These are phyloP conservation scores for Himalopsyche japonica DNA, from an alignment of 2,888 invertebrate genomes.

Conservation along the genomic window DNA sequence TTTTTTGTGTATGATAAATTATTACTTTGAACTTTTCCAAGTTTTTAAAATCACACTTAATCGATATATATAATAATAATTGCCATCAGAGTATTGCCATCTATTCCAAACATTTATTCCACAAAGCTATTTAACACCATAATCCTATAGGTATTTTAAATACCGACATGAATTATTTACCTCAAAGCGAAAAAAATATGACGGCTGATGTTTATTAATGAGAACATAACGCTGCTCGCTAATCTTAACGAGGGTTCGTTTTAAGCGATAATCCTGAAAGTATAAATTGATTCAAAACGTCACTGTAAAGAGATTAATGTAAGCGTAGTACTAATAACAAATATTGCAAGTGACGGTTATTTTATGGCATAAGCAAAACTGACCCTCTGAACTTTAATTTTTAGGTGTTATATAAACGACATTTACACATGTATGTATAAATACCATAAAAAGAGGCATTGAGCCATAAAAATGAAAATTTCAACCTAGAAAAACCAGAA, in stretches of 20 bases:
- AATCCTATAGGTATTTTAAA: conserved; percentile 25
- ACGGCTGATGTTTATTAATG: conserved; percentile 33
- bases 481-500: no score
- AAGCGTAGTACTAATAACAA: neutral
- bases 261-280: conserved; percentile 25
- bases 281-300: conserved; percentile 26
- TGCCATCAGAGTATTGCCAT: neutral
- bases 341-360: neutral
- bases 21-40: no score
- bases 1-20: no score
- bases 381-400: neutral
- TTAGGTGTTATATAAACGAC: no score
- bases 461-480: no score
- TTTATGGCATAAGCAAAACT: neutral
- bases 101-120: conserved; percentile 12
- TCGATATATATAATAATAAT: neutral
- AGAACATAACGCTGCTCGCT: conserved; percentile 18
- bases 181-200: conserved; percentile 19
- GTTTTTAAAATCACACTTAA: neutral
- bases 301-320: neutral
- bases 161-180: conserved; percentile 24
- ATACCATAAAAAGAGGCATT: no score
- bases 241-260: conserved; percentile 25
- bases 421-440: no score
- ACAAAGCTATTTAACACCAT: conserved; percentile 20